Evolutionary conservation across 2,797 vertebrate species (phyloP).

Genomic region (Typhlichthys subterraneus): DNA sequence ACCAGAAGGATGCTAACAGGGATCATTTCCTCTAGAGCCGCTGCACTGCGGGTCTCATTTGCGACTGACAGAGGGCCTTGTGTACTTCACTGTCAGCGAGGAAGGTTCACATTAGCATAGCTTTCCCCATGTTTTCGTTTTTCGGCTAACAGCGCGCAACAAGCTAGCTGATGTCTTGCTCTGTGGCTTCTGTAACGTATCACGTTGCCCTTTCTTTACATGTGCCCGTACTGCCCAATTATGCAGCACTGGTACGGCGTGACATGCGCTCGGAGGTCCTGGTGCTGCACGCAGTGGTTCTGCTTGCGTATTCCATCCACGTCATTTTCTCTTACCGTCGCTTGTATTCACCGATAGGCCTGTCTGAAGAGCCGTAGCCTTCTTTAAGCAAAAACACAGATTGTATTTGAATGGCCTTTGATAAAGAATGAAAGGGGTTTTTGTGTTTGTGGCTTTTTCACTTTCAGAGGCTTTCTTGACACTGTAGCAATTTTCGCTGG

Average conservation of each 20-base stretch:
- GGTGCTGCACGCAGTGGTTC: conserved; percentile 4
- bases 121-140: conserved; percentile 41
- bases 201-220: conserved; percentile 17
- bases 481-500: conserved; percentile 15
- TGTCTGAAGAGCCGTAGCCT: conserved; percentile 32
- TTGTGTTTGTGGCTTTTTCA: conserved; percentile 32
- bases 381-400: conserved; percentile 43
- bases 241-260: background rate
- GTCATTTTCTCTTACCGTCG: conserved; percentile 26
- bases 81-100: conserved; percentile 47
- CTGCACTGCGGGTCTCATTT: conserved; percentile 64
- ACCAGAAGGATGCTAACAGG: conserved; percentile 57
- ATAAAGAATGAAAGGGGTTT: conserved; percentile 37
- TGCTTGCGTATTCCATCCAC: conserved; percentile 35
- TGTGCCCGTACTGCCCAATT: conserved; percentile 37
- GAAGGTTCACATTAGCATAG: conserved; percentile 60
- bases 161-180: conserved; percentile 48
- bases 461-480: conserved; percentile 23
- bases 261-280: no score
- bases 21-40: conserved; percentile 53
- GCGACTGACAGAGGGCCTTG: conserved; percentile 60
- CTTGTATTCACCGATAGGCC: conserved; percentile 40
- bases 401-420: conserved; percentile 53
- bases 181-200: conserved; percentile 30
- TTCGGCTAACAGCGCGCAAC: conserved; percentile 39